Conservation (phyloP, 2,113 vertebrate genomes). For the Spermophilus dauricus region DNA sequence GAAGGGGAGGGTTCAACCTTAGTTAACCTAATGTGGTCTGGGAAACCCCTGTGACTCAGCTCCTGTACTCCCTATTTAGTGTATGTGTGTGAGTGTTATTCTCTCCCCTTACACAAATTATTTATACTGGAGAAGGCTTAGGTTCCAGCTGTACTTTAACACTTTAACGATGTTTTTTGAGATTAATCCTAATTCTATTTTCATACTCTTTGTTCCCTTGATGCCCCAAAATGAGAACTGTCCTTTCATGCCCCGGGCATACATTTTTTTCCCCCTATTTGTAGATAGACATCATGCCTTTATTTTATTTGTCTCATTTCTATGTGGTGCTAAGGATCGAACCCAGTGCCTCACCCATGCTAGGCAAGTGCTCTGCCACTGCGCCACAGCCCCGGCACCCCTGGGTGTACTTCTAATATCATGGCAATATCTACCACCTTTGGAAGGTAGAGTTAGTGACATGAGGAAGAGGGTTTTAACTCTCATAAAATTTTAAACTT, state of each 20-base stretch:
- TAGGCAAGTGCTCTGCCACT: too few species aligned
- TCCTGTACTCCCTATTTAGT: background rate
- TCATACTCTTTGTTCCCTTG: background rate
- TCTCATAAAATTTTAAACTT: background rate
- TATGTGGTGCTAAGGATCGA: too few species aligned
- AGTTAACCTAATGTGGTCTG: background rate
- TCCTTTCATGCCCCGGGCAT: background rate
- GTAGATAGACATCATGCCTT: too few species aligned
- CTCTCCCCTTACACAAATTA: background rate
- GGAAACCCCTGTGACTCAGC: background rate
- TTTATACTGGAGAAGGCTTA: background rate
- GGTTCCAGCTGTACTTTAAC: background rate
- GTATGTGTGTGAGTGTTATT: background rate
- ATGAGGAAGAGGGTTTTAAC: background rate
- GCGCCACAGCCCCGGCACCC: too few species aligned
- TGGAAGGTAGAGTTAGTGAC: conserved; percentile 26
- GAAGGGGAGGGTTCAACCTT: background rate
- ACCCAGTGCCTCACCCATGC: too few species aligned
- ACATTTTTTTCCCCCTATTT: too few species aligned
- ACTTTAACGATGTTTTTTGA: background rate
- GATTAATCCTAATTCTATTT: background rate
- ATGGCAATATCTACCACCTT: background rate
- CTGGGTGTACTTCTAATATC: background rate
- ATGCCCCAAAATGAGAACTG: background rate
- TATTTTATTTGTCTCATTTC: too few species aligned